A percentile compares a stretch with the other conserved stretches of the same genome.
Evolutionary conservation across 2,113 vertebrate genomes (phyloP).

Genomic region (Crotalus tigris): DNA sequence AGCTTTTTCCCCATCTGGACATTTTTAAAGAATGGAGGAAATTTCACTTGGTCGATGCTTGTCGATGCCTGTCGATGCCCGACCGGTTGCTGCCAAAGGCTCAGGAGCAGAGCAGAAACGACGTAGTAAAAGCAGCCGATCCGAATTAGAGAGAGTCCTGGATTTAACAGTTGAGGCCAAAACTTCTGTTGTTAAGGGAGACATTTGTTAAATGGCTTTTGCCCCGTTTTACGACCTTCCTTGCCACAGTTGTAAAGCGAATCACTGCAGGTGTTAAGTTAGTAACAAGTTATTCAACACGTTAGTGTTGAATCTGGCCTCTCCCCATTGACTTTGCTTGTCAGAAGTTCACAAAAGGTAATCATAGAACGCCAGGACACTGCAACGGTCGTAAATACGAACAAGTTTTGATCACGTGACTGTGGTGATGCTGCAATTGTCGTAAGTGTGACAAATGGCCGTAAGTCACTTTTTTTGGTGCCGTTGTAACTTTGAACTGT

Average conservation of each 20-base stretch:
- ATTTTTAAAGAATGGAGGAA: background rate
- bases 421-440: background rate
- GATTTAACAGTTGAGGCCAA: background rate
- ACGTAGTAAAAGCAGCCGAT: background rate
- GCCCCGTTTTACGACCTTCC: background rate
- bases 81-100: background rate
- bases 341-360: background rate
- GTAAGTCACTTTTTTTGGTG: background rate
- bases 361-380: background rate
- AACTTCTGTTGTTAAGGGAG: background rate
- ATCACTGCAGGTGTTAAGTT: background rate
- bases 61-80: too few relatives aligned
- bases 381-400: background rate
- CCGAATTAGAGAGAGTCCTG: background rate
- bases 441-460: background rate
- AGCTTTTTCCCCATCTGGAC: too few relatives aligned
- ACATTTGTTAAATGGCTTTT: background rate
- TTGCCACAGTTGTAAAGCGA: background rate
- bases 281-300: background rate
- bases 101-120: background rate
- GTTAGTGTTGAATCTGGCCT: background rate
- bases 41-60: too few relatives aligned
- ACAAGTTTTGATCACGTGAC: background rate
- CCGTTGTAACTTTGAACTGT: too few relatives aligned
- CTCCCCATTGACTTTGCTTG: background rate